Conservation (phyloP, 2,797 vertebrate genomes). For the Pipistrellus kuhlii region DNA sequence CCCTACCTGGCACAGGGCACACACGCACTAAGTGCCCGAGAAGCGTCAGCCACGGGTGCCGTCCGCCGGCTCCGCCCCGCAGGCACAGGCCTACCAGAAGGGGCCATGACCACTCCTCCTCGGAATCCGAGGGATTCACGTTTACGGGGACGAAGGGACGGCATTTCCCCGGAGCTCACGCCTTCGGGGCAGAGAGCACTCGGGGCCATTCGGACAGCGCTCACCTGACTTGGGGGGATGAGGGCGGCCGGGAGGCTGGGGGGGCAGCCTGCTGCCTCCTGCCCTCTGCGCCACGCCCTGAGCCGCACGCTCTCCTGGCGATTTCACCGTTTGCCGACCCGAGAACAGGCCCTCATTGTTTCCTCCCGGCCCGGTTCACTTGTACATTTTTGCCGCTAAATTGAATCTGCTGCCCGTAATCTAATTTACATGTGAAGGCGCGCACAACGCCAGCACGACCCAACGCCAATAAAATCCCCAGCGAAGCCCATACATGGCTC, state of each 20-base stretch:
- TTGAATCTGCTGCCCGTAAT: constrained; percentile 88
- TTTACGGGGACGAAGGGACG: background rate
- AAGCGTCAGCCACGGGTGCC: accelerated
- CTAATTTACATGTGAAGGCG: constrained; percentile 88
- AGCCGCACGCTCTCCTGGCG: constrained; percentile 62
- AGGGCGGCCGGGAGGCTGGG: no score
- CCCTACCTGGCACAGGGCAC: no score
- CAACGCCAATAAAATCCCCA: constrained; percentile 87
- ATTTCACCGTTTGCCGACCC: constrained; percentile 84
- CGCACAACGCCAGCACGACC: constrained; percentile 86
- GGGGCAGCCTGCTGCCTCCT: constrained; percentile 38
- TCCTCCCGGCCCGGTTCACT: constrained; percentile 81
- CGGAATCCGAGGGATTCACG: background rate
- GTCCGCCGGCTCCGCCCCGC: background rate
- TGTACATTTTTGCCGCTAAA: constrained; percentile 88
- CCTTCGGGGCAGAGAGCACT: background rate
- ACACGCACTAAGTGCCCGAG: background rate
- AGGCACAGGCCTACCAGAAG: background rate
- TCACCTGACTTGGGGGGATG: background rate
- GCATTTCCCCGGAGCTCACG: background rate
- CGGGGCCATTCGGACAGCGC: background rate
- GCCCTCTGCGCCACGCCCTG: constrained; percentile 37
- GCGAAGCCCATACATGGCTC: constrained; percentile 88
- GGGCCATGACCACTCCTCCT: background rate
- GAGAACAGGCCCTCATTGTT: constrained; percentile 87